Percentiles rank a stretch among this genome's conserved stretches.
phyloP scores from a whole-genome alignment of 1,140 invertebrate genomes.

The Bombus polaris region DNA sequence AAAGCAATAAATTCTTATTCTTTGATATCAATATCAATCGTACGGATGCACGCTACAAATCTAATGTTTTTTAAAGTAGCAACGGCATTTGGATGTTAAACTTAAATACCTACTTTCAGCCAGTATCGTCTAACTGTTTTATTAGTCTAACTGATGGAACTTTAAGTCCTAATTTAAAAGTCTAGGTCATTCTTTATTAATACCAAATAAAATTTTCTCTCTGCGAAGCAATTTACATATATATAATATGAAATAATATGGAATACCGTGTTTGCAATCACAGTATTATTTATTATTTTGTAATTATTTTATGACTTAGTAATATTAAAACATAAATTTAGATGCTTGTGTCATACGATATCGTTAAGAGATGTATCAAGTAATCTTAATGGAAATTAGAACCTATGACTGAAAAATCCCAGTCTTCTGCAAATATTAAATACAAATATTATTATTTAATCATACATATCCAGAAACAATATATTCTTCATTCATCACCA shows the following conservation, averaged over 20 bases:
- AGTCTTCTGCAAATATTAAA: not conserved
- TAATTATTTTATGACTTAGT: too few relatives aligned
- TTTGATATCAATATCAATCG: not conserved
- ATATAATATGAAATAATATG: not conserved
- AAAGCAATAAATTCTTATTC: not conserved
- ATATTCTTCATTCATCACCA: conserved; percentile 54
- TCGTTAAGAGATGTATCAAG: not conserved
- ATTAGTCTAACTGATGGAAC: not conserved
- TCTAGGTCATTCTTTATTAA: not conserved
- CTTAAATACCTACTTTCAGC: not conserved
- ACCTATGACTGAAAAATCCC: not conserved
- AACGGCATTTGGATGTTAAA: not conserved
- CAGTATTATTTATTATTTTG: not conserved
- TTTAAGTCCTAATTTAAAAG: not conserved
- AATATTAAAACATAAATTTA: not conserved
- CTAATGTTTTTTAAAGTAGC: not conserved
- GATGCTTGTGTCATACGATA: not conserved
- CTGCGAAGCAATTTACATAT: not conserved
- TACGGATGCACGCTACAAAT: not conserved
- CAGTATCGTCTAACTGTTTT: not conserved
- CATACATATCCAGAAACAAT: conserved; percentile 46
- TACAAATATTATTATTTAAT: conserved; percentile 42
- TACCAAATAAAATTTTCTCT: not conserved
- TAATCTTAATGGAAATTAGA: not conserved
- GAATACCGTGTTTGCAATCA: not conserved